These are phyloP conservation scores for Amazona ochrocephala DNA, from an alignment of 2,797 vertebrate species.

Conservation along the genomic window DNA sequence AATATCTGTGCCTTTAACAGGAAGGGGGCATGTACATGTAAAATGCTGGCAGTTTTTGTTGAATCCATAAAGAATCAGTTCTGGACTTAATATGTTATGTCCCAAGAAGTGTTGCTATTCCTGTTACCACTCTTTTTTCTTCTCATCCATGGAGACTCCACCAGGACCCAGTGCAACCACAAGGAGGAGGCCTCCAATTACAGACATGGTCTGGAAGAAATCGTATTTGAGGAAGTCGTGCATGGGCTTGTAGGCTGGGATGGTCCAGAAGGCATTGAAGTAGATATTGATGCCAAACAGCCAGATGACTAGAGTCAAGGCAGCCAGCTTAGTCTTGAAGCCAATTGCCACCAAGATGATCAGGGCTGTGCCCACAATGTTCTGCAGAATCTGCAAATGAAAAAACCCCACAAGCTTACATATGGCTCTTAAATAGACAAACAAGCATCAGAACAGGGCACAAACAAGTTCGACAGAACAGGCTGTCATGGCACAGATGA, in stretches of 20 bases:
- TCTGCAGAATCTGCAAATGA: conserved; percentile 89
- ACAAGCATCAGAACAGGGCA: background rate
- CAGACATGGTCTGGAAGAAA: conserved; percentile 99
- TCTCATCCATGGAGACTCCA: conserved; percentile 97
- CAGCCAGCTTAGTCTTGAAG: conserved; percentile 97
- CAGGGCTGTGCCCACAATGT: conserved; percentile 94
- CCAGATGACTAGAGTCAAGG: conserved; percentile 95
- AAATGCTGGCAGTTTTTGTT: conserved; percentile 71
- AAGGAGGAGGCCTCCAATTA: conserved; percentile 94
- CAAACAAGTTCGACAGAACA: background rate
- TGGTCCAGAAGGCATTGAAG: conserved; percentile 98
- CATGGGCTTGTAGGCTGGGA: conserved; percentile 97
- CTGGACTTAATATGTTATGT: conserved; percentile 35
- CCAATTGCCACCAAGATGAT: conserved; percentile 96
- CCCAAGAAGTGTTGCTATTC: conserved; percentile 42
- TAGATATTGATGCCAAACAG: conserved; percentile 96
- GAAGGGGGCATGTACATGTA: conserved; percentile 53
- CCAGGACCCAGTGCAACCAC: conserved; percentile 97
- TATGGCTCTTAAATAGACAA: background rate
- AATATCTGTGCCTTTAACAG: conserved; percentile 77
- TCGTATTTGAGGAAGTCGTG: conserved; percentile 99
- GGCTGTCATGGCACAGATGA: background rate
- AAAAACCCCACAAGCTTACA: background rate
- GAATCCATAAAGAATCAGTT: conserved; percentile 68
- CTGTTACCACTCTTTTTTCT: conserved; percentile 97